Conservation (phyloP, 1,140 invertebrate species). For the Heliconius congener region DNA sequence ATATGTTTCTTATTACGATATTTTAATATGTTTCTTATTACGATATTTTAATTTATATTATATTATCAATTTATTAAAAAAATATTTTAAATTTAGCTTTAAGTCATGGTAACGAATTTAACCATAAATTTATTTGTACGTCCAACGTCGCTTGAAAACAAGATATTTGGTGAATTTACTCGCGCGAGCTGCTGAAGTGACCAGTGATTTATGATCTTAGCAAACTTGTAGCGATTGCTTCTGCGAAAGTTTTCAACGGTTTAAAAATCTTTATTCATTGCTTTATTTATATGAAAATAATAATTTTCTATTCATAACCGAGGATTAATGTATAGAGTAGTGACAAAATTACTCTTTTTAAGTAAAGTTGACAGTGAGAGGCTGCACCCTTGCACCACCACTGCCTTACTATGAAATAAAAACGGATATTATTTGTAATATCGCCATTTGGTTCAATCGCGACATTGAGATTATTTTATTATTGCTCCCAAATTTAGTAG, state of each 20-base stretch:
- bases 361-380: too few relatives aligned
- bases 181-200: slow-evolving; percentile 34
- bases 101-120: slow-evolving; percentile 16
- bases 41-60: too few relatives aligned
- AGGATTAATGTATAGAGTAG: background rate
- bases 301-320: background rate
- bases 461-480: too few relatives aligned
- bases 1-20: too few relatives aligned
- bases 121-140: slow-evolving; percentile 35
- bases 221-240: background rate
- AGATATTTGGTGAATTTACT: slow-evolving; percentile 34
- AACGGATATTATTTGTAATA: too few relatives aligned
- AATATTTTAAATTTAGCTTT: background rate
- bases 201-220: slow-evolving; percentile 32
- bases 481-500: too few relatives aligned
- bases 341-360: background rate
- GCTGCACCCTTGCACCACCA: too few relatives aligned
- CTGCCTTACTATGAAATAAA: too few relatives aligned
- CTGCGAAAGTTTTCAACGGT: background rate
- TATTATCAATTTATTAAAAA: background rate
- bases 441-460: too few relatives aligned
- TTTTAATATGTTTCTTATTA: too few relatives aligned
- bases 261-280: background rate
- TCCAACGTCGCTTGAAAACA: slow-evolving; percentile 34
- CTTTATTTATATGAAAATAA: background rate